Conservation (phyloP, 1,140 invertebrate species). For the Megalopta genalis region DNA sequence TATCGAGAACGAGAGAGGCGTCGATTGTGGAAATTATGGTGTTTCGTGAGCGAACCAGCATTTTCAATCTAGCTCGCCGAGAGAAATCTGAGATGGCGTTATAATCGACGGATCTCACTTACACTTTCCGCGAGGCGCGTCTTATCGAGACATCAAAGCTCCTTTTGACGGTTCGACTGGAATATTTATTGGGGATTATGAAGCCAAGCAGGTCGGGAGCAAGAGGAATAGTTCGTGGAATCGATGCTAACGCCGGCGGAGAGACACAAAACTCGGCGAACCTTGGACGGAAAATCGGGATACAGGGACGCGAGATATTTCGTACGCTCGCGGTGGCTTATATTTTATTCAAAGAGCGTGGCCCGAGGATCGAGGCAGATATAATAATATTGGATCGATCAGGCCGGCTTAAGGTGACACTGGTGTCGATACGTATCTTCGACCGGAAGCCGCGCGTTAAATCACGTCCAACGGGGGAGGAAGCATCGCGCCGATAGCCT, state of each 20-base stretch:
- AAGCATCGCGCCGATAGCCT: neutral
- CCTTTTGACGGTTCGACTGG: neutral
- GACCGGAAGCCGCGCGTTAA: constrained; percentile 18
- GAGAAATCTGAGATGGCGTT: no score
- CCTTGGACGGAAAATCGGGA: neutral
- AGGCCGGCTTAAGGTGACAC: constrained; percentile 21
- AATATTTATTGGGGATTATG: constrained; percentile 36
- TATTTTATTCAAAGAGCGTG: constrained; percentile 29
- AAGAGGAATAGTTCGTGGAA: neutral
- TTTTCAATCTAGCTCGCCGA: no score
- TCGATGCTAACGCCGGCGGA: neutral
- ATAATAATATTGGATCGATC: constrained; percentile 39
- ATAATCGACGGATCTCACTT: neutral
- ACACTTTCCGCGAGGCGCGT: neutral
- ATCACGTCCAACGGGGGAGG: neutral
- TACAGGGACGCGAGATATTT: neutral
- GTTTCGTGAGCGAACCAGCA: no score
- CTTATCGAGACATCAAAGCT: neutral
- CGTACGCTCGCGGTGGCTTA: neutral
- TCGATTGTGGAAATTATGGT: no score
- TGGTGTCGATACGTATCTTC: constrained; percentile 1
- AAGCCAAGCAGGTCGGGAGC: no score
- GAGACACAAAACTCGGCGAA: neutral
- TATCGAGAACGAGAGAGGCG: no score
- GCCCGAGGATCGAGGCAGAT: neutral